These are phyloP conservation scores for Rhabdomys pumilio DNA, from an alignment of 2,797 vertebrate genomes.

Conservation along the genomic window DNA sequence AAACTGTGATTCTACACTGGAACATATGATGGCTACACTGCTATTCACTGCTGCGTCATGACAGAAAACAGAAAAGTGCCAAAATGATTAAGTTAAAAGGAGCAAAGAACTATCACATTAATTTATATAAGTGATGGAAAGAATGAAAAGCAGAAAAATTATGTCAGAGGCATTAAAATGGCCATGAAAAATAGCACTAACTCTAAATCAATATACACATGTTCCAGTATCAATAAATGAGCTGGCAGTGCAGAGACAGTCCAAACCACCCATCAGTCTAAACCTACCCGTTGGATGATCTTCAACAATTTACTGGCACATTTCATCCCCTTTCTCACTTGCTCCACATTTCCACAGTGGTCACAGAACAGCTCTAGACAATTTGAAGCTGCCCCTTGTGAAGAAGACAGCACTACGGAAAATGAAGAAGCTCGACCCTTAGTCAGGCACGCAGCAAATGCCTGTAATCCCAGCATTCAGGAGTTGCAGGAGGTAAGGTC, in stretches of 20 bases:
- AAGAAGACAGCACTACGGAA: background rate
- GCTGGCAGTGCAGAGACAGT: background rate
- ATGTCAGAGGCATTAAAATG: constrained; percentile 20
- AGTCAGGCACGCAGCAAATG: background rate
- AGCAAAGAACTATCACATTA: constrained; percentile 27
- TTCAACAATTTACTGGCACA: background rate
- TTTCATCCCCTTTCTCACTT: constrained; percentile 31
- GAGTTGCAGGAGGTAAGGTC: background rate
- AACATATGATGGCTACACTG: background rate
- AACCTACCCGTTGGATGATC: background rate
- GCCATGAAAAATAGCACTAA: background rate
- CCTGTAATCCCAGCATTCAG: background rate
- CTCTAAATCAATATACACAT: background rate
- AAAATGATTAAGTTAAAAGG: constrained; percentile 3
- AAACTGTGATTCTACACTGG: background rate
- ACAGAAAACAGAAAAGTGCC: background rate
- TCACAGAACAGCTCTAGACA: constrained; percentile 47
- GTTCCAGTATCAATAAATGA: background rate
- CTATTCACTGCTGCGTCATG: background rate
- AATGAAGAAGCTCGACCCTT: background rate
- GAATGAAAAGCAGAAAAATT: constrained; percentile 38
- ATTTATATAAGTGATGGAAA: constrained; percentile 51
- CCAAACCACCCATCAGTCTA: background rate
- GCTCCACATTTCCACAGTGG: background rate
- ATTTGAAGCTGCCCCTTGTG: background rate